Evolutionary conservation across 2,888 invertebrate species (phyloP).

Genomic region (Eremobia ochroleuca): DNA sequence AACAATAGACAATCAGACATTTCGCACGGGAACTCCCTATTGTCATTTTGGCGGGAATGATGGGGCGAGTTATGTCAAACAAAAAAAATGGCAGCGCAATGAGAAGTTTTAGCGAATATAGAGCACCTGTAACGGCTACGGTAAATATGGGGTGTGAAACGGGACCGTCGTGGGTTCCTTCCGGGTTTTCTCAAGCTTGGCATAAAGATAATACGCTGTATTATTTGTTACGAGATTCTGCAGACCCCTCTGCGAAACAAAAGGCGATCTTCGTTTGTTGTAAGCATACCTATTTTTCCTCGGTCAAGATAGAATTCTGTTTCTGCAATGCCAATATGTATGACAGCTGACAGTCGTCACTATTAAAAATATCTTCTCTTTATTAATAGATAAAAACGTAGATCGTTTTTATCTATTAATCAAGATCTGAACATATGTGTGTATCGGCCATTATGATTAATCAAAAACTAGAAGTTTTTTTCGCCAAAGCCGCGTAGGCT

Average conservation of each 20-base stretch:
- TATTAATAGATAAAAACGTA: too few species aligned
- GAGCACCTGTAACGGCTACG: constrained; percentile 49
- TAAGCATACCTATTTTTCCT: background rate
- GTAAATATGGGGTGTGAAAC: constrained; percentile 44
- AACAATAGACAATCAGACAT: constrained; percentile 66
- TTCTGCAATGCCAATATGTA: background rate
- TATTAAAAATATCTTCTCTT: too few species aligned
- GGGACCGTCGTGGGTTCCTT: constrained; percentile 46
- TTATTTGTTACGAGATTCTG: constrained; percentile 48
- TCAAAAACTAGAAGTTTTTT: background rate
- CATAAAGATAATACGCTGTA: constrained; percentile 24
- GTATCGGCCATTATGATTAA: background rate
- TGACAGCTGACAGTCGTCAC: background rate
- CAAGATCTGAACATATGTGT: background rate
- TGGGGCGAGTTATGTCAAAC: constrained; percentile 45
- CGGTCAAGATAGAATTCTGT: constrained; percentile 21
- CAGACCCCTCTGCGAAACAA: constrained; percentile 27
- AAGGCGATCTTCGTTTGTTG: constrained; percentile 23
- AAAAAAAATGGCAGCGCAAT: constrained; percentile 55
- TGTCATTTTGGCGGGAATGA: constrained; percentile 53
- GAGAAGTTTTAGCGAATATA: constrained; percentile 51
- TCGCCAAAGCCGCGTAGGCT: background rate
- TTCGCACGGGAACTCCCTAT: constrained; percentile 63
- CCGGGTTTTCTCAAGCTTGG: constrained; percentile 48
- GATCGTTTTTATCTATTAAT: background rate